A percentile compares a stretch with the other conserved stretches of the same genome.
phyloP scores from a whole-genome alignment of 2,797 vertebrate genomes.

The Enteromius fasciolatus region DNA sequence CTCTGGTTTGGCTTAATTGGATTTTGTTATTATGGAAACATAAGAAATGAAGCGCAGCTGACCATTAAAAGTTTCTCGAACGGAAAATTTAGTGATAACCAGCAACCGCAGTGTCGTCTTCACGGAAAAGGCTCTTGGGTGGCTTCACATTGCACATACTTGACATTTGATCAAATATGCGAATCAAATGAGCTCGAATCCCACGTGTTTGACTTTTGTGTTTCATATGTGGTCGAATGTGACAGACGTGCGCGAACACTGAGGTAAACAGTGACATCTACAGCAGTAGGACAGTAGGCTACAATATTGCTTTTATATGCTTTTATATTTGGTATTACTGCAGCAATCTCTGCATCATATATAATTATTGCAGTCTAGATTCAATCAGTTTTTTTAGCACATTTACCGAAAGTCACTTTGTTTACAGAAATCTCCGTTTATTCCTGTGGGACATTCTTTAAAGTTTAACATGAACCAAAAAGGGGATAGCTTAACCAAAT shows the following conservation, averaged over 20 bases:
- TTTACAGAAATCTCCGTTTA: too few relatives aligned
- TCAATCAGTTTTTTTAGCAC: too few relatives aligned
- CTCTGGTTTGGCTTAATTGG: not conserved
- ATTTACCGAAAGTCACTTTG: too few relatives aligned
- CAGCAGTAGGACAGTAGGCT: constrained; percentile 14
- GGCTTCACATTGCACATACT: not conserved
- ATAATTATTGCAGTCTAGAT: too few relatives aligned
- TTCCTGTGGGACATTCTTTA: too few relatives aligned
- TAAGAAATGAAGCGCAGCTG: not conserved
- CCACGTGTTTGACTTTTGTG: not conserved
- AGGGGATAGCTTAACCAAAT: too few relatives aligned
- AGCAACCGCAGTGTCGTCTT: not conserved
- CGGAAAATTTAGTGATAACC: not conserved
- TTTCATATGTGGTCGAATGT: not conserved
- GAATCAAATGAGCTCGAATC: not conserved
- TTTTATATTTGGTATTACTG: too few relatives aligned
- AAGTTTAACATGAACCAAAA: too few relatives aligned
- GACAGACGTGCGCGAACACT: not conserved
- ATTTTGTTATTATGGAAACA: not conserved
- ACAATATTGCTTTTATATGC: not conserved
- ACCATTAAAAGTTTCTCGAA: not conserved
- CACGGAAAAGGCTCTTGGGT: not conserved
- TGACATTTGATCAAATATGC: not conserved
- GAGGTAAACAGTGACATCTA: constrained; percentile 51
- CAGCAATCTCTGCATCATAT: too few relatives aligned